Evolutionary conservation across 2,797 vertebrate genomes (phyloP).

Genomic region (Amblyraja radiata): DNA sequence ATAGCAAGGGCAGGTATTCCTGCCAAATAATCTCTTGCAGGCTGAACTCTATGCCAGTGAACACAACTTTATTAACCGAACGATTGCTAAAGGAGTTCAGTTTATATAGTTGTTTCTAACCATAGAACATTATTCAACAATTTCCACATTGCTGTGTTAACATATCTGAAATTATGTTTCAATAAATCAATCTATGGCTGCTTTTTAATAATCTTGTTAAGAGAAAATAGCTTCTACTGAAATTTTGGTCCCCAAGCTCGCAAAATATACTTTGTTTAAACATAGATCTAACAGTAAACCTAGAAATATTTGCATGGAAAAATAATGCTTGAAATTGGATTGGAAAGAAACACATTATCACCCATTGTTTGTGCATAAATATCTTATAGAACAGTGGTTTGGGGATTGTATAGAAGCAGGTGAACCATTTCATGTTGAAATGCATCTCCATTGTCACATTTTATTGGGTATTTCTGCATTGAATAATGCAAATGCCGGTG

Average conservation of each 20-base stretch:
- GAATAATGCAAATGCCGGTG: no score
- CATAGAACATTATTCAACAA: not conserved
- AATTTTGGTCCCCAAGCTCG: not conserved
- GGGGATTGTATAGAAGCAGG: no score
- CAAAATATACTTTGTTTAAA: not conserved
- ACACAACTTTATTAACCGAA: not conserved
- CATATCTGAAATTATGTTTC: not conserved
- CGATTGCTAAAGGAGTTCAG: not conserved
- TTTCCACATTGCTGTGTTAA: slow-evolving; percentile 9
- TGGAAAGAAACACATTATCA: no score
- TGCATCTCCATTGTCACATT: no score
- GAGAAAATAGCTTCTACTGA: not conserved
- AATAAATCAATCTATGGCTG: not conserved
- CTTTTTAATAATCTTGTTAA: not conserved
- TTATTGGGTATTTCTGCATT: no score
- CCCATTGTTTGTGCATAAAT: no score
- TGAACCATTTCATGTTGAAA: no score
- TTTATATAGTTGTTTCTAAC: not conserved
- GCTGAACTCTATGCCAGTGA: not conserved
- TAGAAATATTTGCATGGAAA: not conserved
- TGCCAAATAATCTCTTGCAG: not conserved
- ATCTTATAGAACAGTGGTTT: no score
- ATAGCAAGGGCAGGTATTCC: not conserved
- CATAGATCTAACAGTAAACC: not conserved
- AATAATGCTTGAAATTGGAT: not conserved